phyloP scores from a whole-genome alignment of 2,888 invertebrate species.

The Dryomyza anilis region DNA sequence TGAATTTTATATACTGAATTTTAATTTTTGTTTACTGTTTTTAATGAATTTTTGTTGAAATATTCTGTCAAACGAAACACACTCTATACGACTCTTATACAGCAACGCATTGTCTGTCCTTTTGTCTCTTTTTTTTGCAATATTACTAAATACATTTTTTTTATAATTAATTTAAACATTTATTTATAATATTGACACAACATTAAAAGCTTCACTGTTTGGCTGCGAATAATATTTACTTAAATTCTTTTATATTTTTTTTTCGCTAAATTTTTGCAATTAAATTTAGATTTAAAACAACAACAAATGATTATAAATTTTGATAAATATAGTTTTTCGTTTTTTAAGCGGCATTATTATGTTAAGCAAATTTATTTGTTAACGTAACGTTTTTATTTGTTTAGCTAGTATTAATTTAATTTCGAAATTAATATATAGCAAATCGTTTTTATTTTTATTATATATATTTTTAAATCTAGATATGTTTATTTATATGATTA shows the following conservation, averaged over 20 bases:
- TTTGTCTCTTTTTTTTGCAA: not conserved
- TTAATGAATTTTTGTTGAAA: no score
- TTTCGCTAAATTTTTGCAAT: not conserved
- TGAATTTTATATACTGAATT: no score
- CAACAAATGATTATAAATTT: constrained; percentile 5
- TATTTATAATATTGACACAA: constrained; percentile 10
- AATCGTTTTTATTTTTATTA: not conserved
- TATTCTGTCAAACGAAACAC: no score
- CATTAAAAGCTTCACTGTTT: constrained; percentile 13
- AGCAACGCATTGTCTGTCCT: not conserved
- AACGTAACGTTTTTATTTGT: not conserved
- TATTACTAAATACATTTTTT: not conserved
- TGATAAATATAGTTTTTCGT: not conserved
- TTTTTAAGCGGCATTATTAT: not conserved
- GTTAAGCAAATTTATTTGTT: constrained; percentile 1
- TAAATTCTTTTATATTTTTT: not conserved
- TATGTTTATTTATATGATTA: not conserved
- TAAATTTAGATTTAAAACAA: not conserved
- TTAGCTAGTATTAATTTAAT: not conserved
- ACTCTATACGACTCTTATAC: not conserved
- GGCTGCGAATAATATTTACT: not conserved
- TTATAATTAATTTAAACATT: not conserved
- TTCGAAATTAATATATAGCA: constrained; percentile 1
- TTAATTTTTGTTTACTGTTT: no score
- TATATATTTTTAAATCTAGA: not conserved